Evolutionary conservation across 2,113 vertebrate species (phyloP).

Genomic region (Myodes glareolus): DNA sequence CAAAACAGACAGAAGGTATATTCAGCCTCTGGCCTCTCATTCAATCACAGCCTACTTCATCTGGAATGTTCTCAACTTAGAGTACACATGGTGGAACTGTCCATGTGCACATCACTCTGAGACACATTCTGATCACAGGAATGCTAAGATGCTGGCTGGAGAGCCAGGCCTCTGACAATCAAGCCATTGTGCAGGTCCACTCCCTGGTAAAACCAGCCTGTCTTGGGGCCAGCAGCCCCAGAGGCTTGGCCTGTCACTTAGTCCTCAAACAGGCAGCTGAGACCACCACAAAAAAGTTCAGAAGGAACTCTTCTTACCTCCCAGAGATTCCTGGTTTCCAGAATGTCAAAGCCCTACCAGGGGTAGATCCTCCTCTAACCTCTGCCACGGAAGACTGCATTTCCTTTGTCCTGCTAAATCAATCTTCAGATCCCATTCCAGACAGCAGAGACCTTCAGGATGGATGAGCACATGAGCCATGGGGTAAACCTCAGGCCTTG

Average conservation of each 20-base stretch:
- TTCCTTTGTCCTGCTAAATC: background rate
- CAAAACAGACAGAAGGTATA: background rate
- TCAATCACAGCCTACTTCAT: constrained; percentile 17
- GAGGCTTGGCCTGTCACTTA: background rate
- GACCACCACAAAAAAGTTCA: background rate
- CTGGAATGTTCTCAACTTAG: background rate
- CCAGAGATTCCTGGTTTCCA: constrained; percentile 8
- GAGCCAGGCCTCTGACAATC: constrained; percentile 64
- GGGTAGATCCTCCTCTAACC: background rate
- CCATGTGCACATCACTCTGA: background rate
- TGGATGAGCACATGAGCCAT: background rate
- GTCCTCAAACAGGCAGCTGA: background rate
- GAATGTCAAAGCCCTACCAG: background rate
- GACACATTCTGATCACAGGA: constrained; percentile 48
- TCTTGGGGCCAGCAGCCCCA: constrained; percentile 18
- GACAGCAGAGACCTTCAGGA: background rate
- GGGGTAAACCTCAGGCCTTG: background rate
- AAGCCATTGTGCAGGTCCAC: constrained; percentile 38
- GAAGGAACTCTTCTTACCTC: background rate
- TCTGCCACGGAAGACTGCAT: background rate
- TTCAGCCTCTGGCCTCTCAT: background rate
- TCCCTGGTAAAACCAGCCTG: constrained; percentile 20
- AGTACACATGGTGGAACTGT: background rate
- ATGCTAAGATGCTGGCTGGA: constrained; percentile 1
- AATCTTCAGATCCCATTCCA: background rate